phyloP scores from a whole-genome alignment of 2,797 vertebrate species.

The Periophthalmus magnuspinnatus region DNA sequence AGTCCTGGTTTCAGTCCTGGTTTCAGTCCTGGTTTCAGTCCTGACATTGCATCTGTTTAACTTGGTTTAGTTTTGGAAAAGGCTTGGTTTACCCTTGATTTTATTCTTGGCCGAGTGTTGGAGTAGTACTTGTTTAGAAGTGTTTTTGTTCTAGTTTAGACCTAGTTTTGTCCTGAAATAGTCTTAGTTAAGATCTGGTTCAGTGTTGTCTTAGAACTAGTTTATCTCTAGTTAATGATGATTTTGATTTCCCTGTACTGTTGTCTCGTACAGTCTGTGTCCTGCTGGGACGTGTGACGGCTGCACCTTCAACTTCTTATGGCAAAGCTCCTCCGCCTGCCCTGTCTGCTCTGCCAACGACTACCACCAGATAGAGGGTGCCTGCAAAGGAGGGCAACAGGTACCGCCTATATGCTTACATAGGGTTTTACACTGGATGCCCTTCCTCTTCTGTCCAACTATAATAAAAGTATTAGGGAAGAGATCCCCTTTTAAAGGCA shows the following conservation, averaged over 20 bases:
- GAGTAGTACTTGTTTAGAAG: too few species aligned
- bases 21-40: too few species aligned
- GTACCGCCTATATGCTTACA: conserved; percentile 41
- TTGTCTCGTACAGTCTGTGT: conserved; percentile 78
- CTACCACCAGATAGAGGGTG: conserved; percentile 92
- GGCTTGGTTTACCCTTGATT: too few species aligned
- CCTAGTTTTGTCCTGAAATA: not conserved
- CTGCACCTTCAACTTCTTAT: conserved; percentile 91
- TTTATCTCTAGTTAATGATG: too few species aligned
- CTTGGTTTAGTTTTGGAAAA: too few species aligned
- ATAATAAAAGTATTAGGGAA: not conserved
- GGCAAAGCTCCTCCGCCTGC: conserved; percentile 93
- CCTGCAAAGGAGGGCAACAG: conserved; percentile 90
- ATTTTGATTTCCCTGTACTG: not conserved
- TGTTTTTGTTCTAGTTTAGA: not conserved
- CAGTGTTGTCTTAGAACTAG: too few species aligned
- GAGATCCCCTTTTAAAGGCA: not conserved
- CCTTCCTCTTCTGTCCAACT: not conserved
- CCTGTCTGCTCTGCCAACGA: conserved; percentile 89
- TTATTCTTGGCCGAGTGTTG: too few species aligned
- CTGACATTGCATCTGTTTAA: too few species aligned
- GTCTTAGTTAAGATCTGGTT: not conserved
- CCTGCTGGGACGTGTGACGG: conserved; percentile 95
- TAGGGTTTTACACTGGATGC: not conserved
- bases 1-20: too few species aligned